phyloP scores from a whole-genome alignment of 2,113 vertebrate species.

The Ctenodactylus gundi region DNA sequence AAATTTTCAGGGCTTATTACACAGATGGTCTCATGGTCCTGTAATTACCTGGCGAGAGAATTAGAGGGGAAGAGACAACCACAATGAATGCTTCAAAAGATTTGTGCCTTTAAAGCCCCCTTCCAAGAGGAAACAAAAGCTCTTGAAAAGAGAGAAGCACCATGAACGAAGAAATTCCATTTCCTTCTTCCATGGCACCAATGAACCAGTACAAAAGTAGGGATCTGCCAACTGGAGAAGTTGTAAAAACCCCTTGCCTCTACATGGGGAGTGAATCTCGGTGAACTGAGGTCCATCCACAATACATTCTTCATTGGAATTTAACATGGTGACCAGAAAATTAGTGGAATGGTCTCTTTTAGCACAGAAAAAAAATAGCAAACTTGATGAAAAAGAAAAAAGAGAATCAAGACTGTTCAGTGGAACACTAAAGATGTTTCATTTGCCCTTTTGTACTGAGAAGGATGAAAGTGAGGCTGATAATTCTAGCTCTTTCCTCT shows the following conservation, averaged over 20 bases:
- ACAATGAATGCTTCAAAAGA: neutral
- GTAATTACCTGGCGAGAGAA: neutral
- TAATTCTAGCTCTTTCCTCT: neutral
- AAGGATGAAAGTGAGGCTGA: neutral
- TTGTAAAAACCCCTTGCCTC: neutral
- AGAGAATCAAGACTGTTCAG: neutral
- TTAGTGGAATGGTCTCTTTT: neutral
- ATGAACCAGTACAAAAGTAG: neutral
- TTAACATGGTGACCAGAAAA: neutral
- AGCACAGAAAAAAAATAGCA: neutral
- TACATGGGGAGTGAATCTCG: neutral
- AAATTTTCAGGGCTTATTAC: neutral
- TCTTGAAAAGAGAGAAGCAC: neutral
- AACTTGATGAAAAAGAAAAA: neutral
- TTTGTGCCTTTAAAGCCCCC: too few species aligned
- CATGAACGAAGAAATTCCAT: neutral
- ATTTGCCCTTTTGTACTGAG: neutral
- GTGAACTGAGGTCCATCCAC: neutral
- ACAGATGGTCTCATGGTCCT: neutral
- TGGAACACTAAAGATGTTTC: neutral
- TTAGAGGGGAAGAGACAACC: too few species aligned
- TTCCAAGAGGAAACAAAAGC: neutral
- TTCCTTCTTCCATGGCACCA: neutral
- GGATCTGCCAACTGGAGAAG: neutral
- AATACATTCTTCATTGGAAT: neutral